These are phyloP conservation scores for Pangasius larnaudii DNA, from an alignment of 2,797 vertebrate species.

Conservation along the genomic window DNA sequence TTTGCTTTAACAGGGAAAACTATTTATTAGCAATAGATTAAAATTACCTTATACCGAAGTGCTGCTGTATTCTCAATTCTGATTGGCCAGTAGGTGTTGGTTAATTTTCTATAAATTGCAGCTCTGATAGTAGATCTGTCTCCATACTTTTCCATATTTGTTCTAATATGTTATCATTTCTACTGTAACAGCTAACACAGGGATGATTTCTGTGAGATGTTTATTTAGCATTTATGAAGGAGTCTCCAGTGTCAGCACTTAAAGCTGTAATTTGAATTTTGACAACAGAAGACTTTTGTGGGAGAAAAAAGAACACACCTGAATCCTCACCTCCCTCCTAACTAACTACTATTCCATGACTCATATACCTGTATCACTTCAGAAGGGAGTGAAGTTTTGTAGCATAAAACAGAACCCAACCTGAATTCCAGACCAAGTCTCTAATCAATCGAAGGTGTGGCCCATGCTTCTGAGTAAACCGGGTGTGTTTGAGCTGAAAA, in stretches of 20 bases:
- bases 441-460: not conserved
- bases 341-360: not conserved
- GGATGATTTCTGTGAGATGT: not conserved
- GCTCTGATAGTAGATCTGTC: not conserved
- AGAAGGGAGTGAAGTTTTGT: not conserved
- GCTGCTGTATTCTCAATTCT: not conserved
- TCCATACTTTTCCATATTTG: not conserved
- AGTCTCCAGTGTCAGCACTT: not conserved
- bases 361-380: not conserved
- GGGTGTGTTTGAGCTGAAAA: slow-evolving; percentile 8
- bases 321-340: not conserved
- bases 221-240: not conserved
- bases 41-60: not conserved
- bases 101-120: not conserved
- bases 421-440: slow-evolving; percentile 15
- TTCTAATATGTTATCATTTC: not conserved
- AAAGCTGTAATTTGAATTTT: not conserved
- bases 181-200: not conserved
- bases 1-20: not conserved
- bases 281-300: not conserved
- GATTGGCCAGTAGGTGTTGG: not conserved
- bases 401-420: not conserved
- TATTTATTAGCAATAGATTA: not conserved
- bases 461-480: not conserved
- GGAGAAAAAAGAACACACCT: not conserved